phyloP scores from a whole-genome alignment of 2,113 vertebrate species.

The Eudyptes chrysolophus region DNA sequence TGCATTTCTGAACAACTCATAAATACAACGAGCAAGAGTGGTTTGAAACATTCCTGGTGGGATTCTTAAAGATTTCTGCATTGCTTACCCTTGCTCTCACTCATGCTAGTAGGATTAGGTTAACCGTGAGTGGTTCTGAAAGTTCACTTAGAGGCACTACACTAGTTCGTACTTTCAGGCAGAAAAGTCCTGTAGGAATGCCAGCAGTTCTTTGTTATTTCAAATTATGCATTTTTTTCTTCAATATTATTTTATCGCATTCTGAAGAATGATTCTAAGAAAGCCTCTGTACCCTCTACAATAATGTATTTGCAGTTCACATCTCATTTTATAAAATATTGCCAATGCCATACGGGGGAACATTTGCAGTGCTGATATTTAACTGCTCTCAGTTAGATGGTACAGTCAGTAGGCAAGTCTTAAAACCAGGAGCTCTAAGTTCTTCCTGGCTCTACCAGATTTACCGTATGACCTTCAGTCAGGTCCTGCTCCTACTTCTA shows the following conservation, averaged over 20 bases:
- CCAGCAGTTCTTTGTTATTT: background rate
- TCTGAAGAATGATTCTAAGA: background rate
- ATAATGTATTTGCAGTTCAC: background rate
- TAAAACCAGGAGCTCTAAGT: background rate
- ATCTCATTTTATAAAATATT: background rate
- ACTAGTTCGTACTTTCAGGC: background rate
- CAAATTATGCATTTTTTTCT: background rate
- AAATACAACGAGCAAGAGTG: background rate
- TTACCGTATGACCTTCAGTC: background rate
- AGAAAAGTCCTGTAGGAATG: background rate
- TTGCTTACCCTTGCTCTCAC: background rate
- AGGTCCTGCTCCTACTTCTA: background rate
- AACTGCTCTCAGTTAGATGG: background rate
- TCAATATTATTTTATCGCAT: background rate
- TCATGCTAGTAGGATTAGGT: background rate
- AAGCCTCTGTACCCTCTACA: background rate
- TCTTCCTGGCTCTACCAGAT: background rate
- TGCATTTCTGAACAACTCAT: background rate
- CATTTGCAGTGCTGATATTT: background rate
- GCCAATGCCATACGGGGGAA: fast-evolving
- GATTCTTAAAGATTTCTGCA: background rate
- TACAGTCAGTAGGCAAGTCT: background rate
- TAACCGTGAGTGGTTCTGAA: background rate
- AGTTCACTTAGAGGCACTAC: background rate
- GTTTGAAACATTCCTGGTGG: background rate